These are phyloP conservation scores for Ispidina picta DNA, from an alignment of 2,797 vertebrate species.

Conservation along the genomic window DNA sequence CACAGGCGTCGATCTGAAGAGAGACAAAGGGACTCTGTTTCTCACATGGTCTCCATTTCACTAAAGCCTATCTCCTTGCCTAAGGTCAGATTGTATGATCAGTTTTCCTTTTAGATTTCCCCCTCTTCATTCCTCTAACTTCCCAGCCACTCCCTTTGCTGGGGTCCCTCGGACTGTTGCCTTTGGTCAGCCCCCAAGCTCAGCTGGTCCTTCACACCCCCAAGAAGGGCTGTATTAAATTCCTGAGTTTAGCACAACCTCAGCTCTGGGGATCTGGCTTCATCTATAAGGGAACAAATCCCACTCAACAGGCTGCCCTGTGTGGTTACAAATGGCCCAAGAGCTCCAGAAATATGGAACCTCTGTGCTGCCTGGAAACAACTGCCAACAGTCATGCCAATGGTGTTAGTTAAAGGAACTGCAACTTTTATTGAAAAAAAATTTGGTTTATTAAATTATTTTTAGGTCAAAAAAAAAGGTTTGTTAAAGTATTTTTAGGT, in stretches of 20 bases:
- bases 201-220: fast-evolving
- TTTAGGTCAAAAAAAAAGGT: not conserved
- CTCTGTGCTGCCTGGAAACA: not conserved
- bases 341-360: too few species aligned
- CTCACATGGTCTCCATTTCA: not conserved
- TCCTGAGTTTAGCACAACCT: fast-evolving
- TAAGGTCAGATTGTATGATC: not conserved
- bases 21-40: constrained; percentile 7
- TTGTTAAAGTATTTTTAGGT: not conserved
- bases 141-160: not conserved
- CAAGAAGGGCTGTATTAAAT: fast-evolving
- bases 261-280: not conserved
- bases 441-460: not conserved
- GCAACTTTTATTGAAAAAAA: too few species aligned
- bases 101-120: not conserved
- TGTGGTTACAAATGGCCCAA: fast-evolving
- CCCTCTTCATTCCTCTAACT: not conserved
- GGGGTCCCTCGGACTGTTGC: not conserved
- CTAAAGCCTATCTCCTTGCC: not conserved
- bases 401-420: not conserved
- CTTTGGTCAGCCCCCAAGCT: not conserved
- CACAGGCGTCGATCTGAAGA: not conserved
- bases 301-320: too few species aligned
- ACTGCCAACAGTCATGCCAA: too few species aligned
- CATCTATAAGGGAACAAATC: fast-evolving